Evolutionary conservation across 2,113 vertebrate genomes (phyloP), one percentile per base, ranked within the genome.

Genomic region (Odocoileus virginianus): DNA sequence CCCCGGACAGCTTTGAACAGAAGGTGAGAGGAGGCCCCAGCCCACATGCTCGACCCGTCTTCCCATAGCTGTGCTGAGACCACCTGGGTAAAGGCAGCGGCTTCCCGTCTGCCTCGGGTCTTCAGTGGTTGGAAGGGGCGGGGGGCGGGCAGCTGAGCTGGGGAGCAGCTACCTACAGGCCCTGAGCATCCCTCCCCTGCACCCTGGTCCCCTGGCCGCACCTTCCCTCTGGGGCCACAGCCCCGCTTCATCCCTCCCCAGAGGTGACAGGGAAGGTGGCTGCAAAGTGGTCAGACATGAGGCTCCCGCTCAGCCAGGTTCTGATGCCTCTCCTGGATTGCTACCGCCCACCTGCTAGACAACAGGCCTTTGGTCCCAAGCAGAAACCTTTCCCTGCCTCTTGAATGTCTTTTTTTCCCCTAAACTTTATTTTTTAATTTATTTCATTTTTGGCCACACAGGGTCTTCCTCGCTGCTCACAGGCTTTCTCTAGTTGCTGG

Each of bases 1-100:
- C 99, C 7, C 99, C 99, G 0, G 99, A 99, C 93, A 99, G 99
- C 98, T 99, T 99, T 98, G 99, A 99, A 89, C 99, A 99, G 98
- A 99, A 99, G 99, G 99, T 99, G 99, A 98, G 93, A 4, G n/a
- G 45, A 25, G 61, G 43, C 25, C 64, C 52, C 7, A 10, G 55
- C 28, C 36, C 43, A 1, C 0, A 4, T 14, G 19, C 33, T 17
- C 9, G 8, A 45, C 47, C 50, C 60, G 16, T n/a, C 71, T 28
- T 12, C 50, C 52, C 47, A 40, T 16, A 19, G 7, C 50, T 64
- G 0, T 5, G 1, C 54, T n/a, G 33, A 25, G n/a, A 16, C 40
- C 57, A 10, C 43, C 47, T 11, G 19, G 67, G 79, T 27, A 25
- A 67, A 71, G 58, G 14, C 1, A 25, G 71, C 0, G 0, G 47